These are phyloP conservation scores for Nomada ruficornis DNA, from an alignment of 2,888 invertebrate species.

Conservation along the genomic window DNA sequence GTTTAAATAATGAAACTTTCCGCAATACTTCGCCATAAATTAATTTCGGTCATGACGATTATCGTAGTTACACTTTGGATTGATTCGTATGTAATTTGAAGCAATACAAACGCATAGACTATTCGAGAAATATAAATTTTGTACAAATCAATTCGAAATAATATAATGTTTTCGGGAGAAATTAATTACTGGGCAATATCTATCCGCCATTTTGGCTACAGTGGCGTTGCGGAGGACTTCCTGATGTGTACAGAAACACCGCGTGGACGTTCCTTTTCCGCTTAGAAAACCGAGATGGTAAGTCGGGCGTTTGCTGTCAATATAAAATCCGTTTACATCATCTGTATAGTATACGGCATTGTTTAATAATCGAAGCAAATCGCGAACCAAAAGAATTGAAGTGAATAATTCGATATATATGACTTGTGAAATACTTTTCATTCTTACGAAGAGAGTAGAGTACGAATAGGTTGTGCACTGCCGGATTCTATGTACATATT, in stretches of 20 bases:
- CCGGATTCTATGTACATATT: not conserved
- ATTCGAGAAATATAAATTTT: not conserved
- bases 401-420: constrained; percentile 60
- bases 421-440: constrained; percentile 28
- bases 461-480: constrained; percentile 15
- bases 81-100: not conserved
- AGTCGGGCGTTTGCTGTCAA: constrained; percentile 68
- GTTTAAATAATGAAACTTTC: not conserved
- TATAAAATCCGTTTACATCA: constrained; percentile 77
- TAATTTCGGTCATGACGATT: not conserved
- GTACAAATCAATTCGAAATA: not conserved
- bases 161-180: not conserved
- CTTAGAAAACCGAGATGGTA: constrained; percentile 80
- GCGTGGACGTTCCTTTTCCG: constrained; percentile 74
- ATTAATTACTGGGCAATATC: not conserved
- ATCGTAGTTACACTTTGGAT: not conserved
- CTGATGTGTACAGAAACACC: constrained; percentile 44
- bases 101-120: not conserved
- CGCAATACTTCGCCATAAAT: not conserved
- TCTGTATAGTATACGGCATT: constrained; percentile 17
- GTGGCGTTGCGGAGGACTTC: constrained; percentile 57
- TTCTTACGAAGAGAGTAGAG: constrained; percentile 9
- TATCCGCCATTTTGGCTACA: constrained; percentile 46
- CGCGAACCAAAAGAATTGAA: constrained; percentile 59
- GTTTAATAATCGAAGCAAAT: constrained; percentile 45